Evolutionary conservation across 2,797 vertebrate genomes (phyloP).

Genomic region (Takifugu rubripes): DNA sequence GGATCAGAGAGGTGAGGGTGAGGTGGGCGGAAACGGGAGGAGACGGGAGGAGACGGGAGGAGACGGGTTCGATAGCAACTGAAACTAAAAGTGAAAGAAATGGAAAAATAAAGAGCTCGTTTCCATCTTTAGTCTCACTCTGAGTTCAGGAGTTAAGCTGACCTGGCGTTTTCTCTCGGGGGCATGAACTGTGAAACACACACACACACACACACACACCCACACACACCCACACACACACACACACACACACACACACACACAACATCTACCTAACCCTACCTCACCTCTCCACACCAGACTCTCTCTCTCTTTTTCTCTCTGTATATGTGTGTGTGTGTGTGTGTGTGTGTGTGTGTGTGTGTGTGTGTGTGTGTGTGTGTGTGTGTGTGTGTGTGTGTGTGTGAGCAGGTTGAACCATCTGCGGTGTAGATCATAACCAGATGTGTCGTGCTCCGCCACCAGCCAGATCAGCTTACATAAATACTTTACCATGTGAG

Average conservation of each 20-base stretch:
- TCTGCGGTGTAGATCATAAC: conserved; percentile 80
- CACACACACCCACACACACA: conserved; percentile 27
- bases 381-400: conserved; percentile 13
- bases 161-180: neutral
- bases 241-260: conserved; percentile 19
- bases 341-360: conserved; percentile 7
- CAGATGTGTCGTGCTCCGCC: conserved; percentile 77
- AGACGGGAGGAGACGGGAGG: too few relatives aligned
- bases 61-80: too few relatives aligned
- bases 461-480: conserved; percentile 82
- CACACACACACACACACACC: conserved; percentile 31
- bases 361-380: conserved; percentile 29
- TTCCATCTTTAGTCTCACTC: too few relatives aligned
- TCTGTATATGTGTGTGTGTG: conserved; percentile 12
- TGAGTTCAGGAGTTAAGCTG: too few relatives aligned
- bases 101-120: too few relatives aligned
- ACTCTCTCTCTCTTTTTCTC: too few relatives aligned
- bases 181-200: conserved; percentile 13
- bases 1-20: too few relatives aligned
- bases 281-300: conserved; percentile 47
- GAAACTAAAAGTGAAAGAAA: too few relatives aligned
- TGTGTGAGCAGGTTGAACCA: conserved; percentile 79
- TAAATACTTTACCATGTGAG: conserved; percentile 89
- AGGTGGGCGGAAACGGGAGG: too few relatives aligned
- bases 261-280: conserved; percentile 9